A percentile compares a stretch with the other conserved stretches of the same genome.
Evolutionary conservation across 2,888 invertebrate species (phyloP).

Genomic region (Melinaea menophilus): DNA sequence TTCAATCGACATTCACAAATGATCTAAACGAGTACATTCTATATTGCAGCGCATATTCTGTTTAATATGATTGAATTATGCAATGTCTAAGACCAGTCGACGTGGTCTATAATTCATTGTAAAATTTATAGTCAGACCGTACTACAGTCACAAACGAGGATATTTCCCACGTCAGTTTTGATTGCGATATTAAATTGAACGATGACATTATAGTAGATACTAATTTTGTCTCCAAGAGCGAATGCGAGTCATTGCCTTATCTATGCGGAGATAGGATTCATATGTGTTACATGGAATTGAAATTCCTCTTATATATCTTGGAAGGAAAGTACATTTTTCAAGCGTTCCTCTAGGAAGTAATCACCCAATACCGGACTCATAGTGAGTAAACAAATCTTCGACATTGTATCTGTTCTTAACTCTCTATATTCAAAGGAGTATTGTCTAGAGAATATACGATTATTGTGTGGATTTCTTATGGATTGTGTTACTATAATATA

Average conservation of each 20-base stretch:
- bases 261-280: conserved; percentile 52
- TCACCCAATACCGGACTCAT: conserved; percentile 64
- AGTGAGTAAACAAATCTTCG: conserved; percentile 72
- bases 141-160: conserved; percentile 68
- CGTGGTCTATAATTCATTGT: conserved; percentile 66
- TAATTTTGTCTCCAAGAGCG: conserved; percentile 63
- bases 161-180: conserved; percentile 76
- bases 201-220: conserved; percentile 70
- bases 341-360: conserved; percentile 47
- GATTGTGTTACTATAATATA: conserved; percentile 73
- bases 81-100: conserved; percentile 51
- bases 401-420: conserved; percentile 74
- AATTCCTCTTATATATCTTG: conserved; percentile 50
- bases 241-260: conserved; percentile 51
- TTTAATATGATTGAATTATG: conserved; percentile 66
- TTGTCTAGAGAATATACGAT: conserved; percentile 76
- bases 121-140: conserved; percentile 66
- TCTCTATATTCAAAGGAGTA: conserved; percentile 75
- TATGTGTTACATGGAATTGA: conserved; percentile 37
- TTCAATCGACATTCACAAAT: conserved; percentile 9
- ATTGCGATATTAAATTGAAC: conserved; percentile 73
- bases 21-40: conserved; percentile 23
- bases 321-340: conserved; percentile 59
- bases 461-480: conserved; percentile 72
- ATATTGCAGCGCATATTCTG: conserved; percentile 32